Conservation (phyloP, 2,113 vertebrate species). For the Phaethon lepturus region DNA sequence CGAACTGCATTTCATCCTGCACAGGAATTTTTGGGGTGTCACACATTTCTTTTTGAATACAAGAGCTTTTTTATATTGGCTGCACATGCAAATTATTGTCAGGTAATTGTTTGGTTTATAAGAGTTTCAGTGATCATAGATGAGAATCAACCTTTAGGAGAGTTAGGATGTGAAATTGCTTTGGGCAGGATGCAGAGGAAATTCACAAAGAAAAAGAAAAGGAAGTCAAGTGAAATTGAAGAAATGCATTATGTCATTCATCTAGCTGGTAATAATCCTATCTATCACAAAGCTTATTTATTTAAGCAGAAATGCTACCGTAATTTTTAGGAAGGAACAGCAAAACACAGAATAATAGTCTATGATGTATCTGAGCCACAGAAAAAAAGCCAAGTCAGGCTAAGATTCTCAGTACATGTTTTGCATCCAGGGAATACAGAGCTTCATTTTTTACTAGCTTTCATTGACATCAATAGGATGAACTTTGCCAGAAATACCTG, state of each 20-base stretch:
- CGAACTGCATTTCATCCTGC: accelerated
- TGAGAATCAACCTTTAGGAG: not conserved
- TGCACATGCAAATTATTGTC: not conserved
- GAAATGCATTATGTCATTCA: not conserved
- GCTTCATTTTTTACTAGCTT: not conserved
- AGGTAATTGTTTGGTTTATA: not conserved
- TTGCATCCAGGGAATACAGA: not conserved
- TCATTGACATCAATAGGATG: not conserved
- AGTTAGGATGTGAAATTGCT: not conserved
- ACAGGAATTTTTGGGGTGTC: not conserved
- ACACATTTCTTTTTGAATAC: not conserved
- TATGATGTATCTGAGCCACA: not conserved
- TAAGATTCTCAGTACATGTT: not conserved
- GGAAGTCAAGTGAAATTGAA: not conserved
- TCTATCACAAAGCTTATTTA: not conserved
- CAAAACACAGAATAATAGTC: not conserved
- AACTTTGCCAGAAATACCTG: not conserved
- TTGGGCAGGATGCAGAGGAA: not conserved
- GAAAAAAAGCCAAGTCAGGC: not conserved
- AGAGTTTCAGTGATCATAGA: not conserved
- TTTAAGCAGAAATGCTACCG: not conserved
- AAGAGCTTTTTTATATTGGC: not conserved
- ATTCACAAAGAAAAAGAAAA: not conserved
- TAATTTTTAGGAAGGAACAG: not conserved
- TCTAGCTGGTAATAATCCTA: not conserved